Conservation (phyloP, 1,140 invertebrate species). For the Drosophila melanica region DNA sequence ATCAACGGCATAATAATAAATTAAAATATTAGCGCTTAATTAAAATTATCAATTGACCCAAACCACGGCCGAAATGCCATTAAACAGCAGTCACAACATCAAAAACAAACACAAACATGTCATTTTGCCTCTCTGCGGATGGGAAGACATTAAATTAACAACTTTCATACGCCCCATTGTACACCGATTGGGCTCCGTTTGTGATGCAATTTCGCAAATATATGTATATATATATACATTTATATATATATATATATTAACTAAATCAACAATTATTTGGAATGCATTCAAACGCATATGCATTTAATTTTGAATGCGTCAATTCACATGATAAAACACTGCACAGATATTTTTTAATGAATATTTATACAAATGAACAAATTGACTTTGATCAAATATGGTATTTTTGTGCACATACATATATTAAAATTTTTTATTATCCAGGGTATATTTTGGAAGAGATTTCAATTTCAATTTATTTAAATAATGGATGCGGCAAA, state of each 20-base stretch:
- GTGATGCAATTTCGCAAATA: background rate
- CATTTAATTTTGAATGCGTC: conserved; percentile 22
- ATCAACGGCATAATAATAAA: conserved; percentile 71
- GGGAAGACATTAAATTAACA: conserved; percentile 32
- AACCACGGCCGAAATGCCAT: conserved; percentile 44
- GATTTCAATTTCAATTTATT: too few relatives aligned
- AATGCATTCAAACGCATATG: conserved; percentile 27
- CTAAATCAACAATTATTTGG: conserved; percentile 45
- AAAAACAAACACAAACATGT: background rate
- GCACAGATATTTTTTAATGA: conserved; percentile 16
- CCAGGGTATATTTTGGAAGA: too few relatives aligned
- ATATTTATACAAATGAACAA: conserved; percentile 17
- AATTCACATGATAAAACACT: conserved; percentile 25
- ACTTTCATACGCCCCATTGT: conserved; percentile 43
- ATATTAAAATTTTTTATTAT: too few relatives aligned
- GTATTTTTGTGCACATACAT: background rate
- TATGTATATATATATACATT: conserved; percentile 23
- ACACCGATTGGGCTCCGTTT: background rate
- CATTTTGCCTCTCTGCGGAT: background rate
- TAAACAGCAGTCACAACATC: conserved; percentile 8
- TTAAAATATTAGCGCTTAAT: conserved; percentile 83
- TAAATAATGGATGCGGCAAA: too few relatives aligned
- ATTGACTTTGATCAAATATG: conserved; percentile 6
- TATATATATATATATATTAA: conserved; percentile 45
- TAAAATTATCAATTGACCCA: conserved; percentile 72